Conservation (phyloP, 1,140 invertebrate genomes). For the Trachymyrmex cornetzi region DNA sequence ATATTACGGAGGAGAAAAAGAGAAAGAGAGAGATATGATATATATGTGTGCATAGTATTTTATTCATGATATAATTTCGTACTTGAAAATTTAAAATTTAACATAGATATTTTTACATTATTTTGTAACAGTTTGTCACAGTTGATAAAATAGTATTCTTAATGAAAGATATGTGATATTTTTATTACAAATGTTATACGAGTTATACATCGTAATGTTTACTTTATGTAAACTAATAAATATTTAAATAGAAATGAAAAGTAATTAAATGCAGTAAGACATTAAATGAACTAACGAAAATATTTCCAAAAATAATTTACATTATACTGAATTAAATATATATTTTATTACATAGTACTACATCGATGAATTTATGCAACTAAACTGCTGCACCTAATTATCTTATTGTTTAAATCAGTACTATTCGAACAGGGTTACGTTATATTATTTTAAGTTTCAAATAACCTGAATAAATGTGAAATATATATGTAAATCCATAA, state of each 20-base stretch:
- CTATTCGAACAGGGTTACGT: conserved; percentile 50
- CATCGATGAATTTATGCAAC: conserved; percentile 10
- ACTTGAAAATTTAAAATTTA: conserved; percentile 4
- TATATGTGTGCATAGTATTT: not conserved
- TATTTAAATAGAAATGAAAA: conserved; percentile 12
- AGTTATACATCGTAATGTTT: conserved; percentile 22
- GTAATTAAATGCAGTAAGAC: conserved; percentile 2
- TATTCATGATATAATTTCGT: conserved; percentile 20
- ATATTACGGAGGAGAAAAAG: not conserved
- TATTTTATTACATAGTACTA: conserved; percentile 7
- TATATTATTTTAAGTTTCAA: conserved; percentile 42
- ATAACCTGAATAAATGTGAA: conserved; percentile 31
- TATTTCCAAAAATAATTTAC: conserved; percentile 28
- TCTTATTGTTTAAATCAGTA: conserved; percentile 14
- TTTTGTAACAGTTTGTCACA: conserved; percentile 27
- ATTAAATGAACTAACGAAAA: not conserved
- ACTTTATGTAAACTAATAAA: conserved; percentile 19
- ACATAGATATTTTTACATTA: conserved; percentile 29
- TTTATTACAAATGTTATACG: conserved; percentile 26
- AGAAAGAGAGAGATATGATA: not conserved
- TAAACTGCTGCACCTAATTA: conserved; percentile 28
- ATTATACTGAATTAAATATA: conserved; percentile 7
- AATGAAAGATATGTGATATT: conserved; percentile 41
- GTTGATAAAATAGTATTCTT: conserved; percentile 39
- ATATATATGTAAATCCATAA: conserved; percentile 21